phyloP scores from a whole-genome alignment of 2,113 vertebrate genomes.

The Periophthalmus modestus region DNA sequence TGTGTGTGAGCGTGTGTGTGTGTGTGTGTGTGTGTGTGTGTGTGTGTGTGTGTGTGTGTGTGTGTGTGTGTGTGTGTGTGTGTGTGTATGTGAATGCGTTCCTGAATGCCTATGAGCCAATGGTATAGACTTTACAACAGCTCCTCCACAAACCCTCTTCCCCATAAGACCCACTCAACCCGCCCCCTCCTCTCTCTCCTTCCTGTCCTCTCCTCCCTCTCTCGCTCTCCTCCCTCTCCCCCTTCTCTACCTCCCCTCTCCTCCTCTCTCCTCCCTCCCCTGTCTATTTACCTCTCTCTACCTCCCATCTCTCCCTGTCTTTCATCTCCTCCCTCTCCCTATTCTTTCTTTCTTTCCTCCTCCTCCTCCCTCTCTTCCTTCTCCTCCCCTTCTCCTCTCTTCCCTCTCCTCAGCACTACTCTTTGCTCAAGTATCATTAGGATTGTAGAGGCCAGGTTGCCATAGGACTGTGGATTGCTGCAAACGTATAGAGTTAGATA shows the following conservation, averaged over 20 bases:
- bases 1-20: neutral
- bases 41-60: too few species aligned
- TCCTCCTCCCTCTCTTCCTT: too few species aligned
- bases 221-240: too few species aligned
- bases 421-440: constrained; percentile 72
- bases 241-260: too few species aligned
- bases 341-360: too few species aligned
- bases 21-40: too few species aligned
- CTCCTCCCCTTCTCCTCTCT: neutral
- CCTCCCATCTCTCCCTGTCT: too few species aligned
- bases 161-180: constrained; percentile 70
- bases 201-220: constrained; percentile 7
- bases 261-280: too few species aligned
- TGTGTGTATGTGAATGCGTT: constrained; percentile 22
- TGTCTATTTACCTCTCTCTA: too few species aligned
- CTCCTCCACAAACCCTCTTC: constrained; percentile 61
- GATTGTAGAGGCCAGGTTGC: constrained; percentile 63
- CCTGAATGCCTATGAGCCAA: constrained; percentile 64
- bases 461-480: constrained; percentile 45
- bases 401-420: constrained; percentile 54
- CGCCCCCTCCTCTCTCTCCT: constrained; percentile 43
- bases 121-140: constrained; percentile 69
- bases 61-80: too few species aligned
- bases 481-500: constrained; percentile 49
- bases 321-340: too few species aligned